These are phyloP conservation scores for Esperia sulphurella DNA, from an alignment of 2,888 invertebrate species.

Conservation along the genomic window DNA sequence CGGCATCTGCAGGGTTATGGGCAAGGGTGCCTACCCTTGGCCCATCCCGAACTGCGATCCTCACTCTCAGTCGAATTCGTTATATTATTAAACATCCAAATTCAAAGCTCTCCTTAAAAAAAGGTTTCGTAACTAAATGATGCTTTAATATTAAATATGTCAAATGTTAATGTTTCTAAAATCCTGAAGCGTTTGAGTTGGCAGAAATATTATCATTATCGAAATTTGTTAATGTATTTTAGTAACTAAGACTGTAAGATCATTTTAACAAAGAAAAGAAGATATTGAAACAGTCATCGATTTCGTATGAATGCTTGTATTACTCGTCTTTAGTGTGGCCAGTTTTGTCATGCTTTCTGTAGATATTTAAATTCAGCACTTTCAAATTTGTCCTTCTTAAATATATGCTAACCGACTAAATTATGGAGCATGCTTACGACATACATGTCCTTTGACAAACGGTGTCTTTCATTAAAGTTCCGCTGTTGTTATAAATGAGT, in stretches of 20 bases:
- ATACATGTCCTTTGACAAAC: slow-evolving; percentile 17
- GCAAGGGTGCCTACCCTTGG: slow-evolving; percentile 36
- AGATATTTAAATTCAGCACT: slow-evolving; percentile 42
- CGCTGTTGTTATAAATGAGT: slow-evolving; percentile 18
- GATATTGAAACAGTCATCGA: no score
- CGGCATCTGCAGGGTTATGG: slow-evolving; percentile 41
- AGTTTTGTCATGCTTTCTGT: slow-evolving; percentile 13
- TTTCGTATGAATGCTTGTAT: no score
- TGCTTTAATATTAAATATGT: background rate
- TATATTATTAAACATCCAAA: slow-evolving; percentile 36
- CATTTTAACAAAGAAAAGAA: no score
- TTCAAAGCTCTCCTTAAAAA: background rate
- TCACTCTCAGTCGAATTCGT: slow-evolving; percentile 39
- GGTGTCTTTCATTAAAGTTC: slow-evolving; percentile 23
- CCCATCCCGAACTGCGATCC: slow-evolving; percentile 30
- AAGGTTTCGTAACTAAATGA: background rate
- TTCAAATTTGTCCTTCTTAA: slow-evolving; percentile 36
- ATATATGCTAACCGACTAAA: slow-evolving; percentile 39
- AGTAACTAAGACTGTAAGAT: no score
- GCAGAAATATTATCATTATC: no score
- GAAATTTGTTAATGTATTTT: no score
- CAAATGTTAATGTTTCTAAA: slow-evolving; percentile 1
- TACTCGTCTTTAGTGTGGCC: no score
- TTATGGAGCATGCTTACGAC: slow-evolving; percentile 27
- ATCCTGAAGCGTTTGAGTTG: no score